Evolutionary conservation across 1,140 invertebrate genomes (phyloP), one percentile per base, ranked within the genome.

Genomic region (Scaptomyza pallida): DNA sequence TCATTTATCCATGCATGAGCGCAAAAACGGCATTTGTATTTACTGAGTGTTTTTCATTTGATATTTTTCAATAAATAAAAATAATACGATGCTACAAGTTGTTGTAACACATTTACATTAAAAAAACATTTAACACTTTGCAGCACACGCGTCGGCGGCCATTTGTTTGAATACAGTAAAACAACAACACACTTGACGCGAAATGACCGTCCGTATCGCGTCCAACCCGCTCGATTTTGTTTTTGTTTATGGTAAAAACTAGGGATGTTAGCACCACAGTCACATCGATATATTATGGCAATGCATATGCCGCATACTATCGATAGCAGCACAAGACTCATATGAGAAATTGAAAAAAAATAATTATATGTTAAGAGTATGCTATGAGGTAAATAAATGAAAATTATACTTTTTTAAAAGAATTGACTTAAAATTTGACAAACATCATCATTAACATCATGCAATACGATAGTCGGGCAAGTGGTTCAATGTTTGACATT

Each of bases 131-230:
- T 33, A 62, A 70, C 30, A 55, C 47, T 40, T 69, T 33, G 21
- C 16, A 17, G 40, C 40, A 65, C 47, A 67, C 63, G 69, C 63
- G 67, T 48, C 60, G 62, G 69, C 63, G 63, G 55, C 63, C 69
- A 72, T 78, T 78, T 78, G 75, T 78, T 75, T 78, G 62, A 72
- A 72, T 54, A 52, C 30, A 62, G 43, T 52, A 60, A 17, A 55
- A 68, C 55, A 71, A 65, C 37, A 71, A 37, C 21, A 37, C 45
- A 37, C n/a, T 37, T n/a, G 37, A 65, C 68, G 54, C 62, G 54
- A 72, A 37, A 21, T n/a, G 1, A 26, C 8, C 62, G 62, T 52
- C 68, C 68, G 52, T 62, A 5, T 59, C 69, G 62, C 55, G 63
- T 54, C 41, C 41, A 40, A 52, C 40, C 45, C 69, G 69, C 54